Evolutionary conservation across 2,113 vertebrate species (phyloP).

Genomic region (Geococcyx californianus): DNA sequence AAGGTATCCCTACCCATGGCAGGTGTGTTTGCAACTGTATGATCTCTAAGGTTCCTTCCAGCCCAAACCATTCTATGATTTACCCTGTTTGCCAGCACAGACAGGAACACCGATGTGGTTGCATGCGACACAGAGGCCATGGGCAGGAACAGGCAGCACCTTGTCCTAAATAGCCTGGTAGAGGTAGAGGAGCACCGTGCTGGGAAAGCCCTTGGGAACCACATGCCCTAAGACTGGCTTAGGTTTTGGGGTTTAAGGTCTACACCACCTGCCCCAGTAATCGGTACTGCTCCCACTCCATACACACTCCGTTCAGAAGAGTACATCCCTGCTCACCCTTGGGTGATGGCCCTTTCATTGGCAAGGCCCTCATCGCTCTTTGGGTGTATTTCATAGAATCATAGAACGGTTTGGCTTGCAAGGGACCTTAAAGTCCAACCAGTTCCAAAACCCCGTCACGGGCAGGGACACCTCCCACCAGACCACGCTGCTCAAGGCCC

Average conservation of each 20-base stretch:
- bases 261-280: rapidly evolving
- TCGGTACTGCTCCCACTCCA: rapidly evolving
- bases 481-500: no score
- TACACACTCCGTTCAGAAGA: rapidly evolving
- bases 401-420: no score
- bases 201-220: background rate
- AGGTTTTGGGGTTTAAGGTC: background rate
- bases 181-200: rapidly evolving
- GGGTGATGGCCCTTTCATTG: rapidly evolving
- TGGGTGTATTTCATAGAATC: rapidly evolving
- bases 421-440: no score
- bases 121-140: rapidly evolving
- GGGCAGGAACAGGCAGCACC: rapidly evolving
- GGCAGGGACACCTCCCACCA: no score
- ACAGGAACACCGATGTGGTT: rapidly evolving
- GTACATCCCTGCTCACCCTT: rapidly evolving
- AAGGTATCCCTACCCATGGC: no score
- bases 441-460: no score
- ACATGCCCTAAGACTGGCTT: rapidly evolving
- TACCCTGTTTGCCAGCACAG: rapidly evolving
- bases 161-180: rapidly evolving
- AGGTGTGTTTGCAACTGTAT: no score
- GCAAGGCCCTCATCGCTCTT: background rate
- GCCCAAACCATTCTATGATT: no score
- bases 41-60: no score